Base-by-base conservation (phyloP, 2,888 invertebrate species). In the Lycaena phlaeas region DNA sequence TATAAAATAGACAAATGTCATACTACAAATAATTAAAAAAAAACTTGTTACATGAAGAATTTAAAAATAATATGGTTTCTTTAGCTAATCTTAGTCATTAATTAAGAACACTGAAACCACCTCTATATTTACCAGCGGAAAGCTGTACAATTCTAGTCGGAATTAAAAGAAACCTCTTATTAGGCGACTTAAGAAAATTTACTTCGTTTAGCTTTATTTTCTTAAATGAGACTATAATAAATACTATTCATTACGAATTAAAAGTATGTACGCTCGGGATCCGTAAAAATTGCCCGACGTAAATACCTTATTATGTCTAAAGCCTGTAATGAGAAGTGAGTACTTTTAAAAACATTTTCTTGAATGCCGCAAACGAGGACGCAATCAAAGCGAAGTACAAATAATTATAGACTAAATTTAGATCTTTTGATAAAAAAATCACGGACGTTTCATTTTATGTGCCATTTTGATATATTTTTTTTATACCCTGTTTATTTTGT, bases 271-370 rank as follows among this genome's bases (percentile, higher is more conserved):
- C 15, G 30, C 14, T 15, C 15, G n/a, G 30, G 15, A 30, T 30
- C 15, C 15, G 27, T 15, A 30, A 30, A 22, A 34, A 34, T 34
- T 34, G 4, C 12, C 34, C 22, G 22, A 17, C 17, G 22, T 34
- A 34, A 31, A 31, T 15, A 17, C 31, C 15, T 10, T 30, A 30
- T 31, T 31, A 15, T 22, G 22, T 12, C 22, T 34, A 12, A 34
- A 18, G 18, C 34, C 34, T 34, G 34, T 12, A 34, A 34, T 34
- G 22, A 34, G 34, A 17, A 34, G 12, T 22, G 22, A 18, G 34
- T 9, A 34, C 11, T 18, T 34, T 34, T 12, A 22, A 34, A 34
- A 31, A 34, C 18, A 14, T 12, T 34, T 34, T 11, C 11, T 34
- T 22, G 18, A 34, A 34, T 34, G 22, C 12, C 17, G 34, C 34